Evolutionary conservation across 2,113 vertebrate genomes (phyloP), one percentile per base, ranked within the genome.

Genomic region (Datnioides undecimradiatus): DNA sequence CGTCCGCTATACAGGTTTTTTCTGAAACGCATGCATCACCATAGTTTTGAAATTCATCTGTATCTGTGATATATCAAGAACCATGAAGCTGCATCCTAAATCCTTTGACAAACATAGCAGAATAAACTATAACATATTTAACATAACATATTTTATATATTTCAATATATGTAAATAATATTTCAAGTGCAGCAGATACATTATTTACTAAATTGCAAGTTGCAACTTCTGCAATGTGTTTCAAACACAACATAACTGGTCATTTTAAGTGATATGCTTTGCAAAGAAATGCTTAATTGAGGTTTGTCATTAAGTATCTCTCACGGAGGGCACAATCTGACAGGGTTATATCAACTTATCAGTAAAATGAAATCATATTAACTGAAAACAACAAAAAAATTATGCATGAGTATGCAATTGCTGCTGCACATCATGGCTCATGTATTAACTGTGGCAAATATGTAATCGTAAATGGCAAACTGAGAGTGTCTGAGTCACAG

Each of bases 391-490:
- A n/a, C n/a, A n/a, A n/a, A n/a, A n/a, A n/a, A n/a, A n/a, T n/a
- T n/a, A n/a, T n/a, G n/a, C n/a, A n/a, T n/a, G n/a, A n/a, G n/a
- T n/a, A n/a, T n/a, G n/a, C n/a, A 6, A 49, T 59, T 55, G 65
- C 8, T 64, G 40, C 27, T n/a, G 12, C 31, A 65, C 12, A 67
- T 76, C 60, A 74, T 69, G 41, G 29, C 7, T 79, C 66, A 73
- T n/a, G 33, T 27, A 19, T 73, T 66, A 58, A 41, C 52, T 43
- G 17, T 81, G 49, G 75, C 70, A 82, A 88, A 88, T 91, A 59
- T 90, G 62, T 87, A 85, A 87, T 29, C 65, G 73, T n/a, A 79
- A 79, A 88, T 76, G 9, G 79, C 68, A 68, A 80, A 85, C 70
- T 70, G 25, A 51, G 48, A 17, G 49, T 64, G 33, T 74, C 41